Evolutionary conservation across 2,888 invertebrate genomes (phyloP).

Genomic region (Mactromeris polynyma): DNA sequence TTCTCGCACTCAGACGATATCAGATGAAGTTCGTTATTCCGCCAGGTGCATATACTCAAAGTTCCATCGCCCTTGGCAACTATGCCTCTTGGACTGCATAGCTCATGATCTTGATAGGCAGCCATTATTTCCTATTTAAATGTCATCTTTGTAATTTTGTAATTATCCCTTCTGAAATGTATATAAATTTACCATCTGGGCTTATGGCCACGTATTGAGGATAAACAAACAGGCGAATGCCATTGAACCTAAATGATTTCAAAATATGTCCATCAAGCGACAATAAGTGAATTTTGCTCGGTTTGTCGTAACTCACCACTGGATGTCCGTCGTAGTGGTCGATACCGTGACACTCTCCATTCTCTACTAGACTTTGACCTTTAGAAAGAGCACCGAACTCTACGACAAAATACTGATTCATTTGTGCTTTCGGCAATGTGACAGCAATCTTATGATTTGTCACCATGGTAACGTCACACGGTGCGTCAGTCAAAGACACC

Average conservation of each 20-base stretch:
- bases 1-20: slow-evolving; percentile 23
- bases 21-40: slow-evolving; percentile 20
- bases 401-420: slow-evolving; percentile 19
- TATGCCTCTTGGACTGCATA: slow-evolving; percentile 32
- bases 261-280: slow-evolving; percentile 19
- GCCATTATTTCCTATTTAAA: slow-evolving; percentile 13
- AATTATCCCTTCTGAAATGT: slow-evolving; percentile 31
- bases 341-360: slow-evolving; percentile 25
- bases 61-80: slow-evolving; percentile 12
- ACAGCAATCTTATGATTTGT: not conserved
- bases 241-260: slow-evolving; percentile 3
- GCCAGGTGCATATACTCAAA: slow-evolving; percentile 21
- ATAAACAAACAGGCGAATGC: not conserved
- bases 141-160: slow-evolving; percentile 23
- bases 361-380: not conserved
- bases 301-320: slow-evolving; percentile 33
- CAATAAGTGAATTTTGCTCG: slow-evolving; percentile 22
- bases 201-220: slow-evolving; percentile 27
- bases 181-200: slow-evolving; percentile 15
- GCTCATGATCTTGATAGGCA: slow-evolving; percentile 9
- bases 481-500: not conserved
- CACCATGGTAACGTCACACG: slow-evolving; percentile 25
- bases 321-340: slow-evolving; percentile 17
- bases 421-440: slow-evolving; percentile 21
- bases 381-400: not conserved